Base-by-base conservation (phyloP, 2,113 vertebrate species). In the Alethe diademata region DNA sequence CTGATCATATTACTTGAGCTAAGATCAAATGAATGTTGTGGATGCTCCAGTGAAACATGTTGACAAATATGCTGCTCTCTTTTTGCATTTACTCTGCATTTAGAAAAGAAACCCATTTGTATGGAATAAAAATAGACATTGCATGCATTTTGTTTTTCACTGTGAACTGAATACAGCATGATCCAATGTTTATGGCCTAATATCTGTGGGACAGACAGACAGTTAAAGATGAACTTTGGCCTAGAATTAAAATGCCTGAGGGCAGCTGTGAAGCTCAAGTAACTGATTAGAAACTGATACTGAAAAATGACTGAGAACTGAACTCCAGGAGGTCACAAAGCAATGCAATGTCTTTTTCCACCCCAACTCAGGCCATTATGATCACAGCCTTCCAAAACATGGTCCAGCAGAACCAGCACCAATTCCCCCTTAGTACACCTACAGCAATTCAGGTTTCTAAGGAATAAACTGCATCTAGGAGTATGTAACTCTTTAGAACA, bases 221-320 rank as follows among this genome's bases (percentile, higher is more conserved):
- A 87, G 54, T 42, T 66, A 33, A 70, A 87, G 74, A 69, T 88
- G 81, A 82, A 95, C 78, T 87, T 85, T 71, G 76, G 65, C 89
- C 57, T 62, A 89, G 73, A 85, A 95, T 47, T 69, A 67, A 92
- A 95, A 95, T 66, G 88, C 43, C 74, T 88, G 45, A 13, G 56
- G 60, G 67, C 90, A 96, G 93, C 94, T 95, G 78, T 19, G 51
- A 54, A 86, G 90, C 84, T 95, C 94, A 96, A 88, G 61, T 94
- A 80, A 82, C 91, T 54, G 56, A 76, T 74, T 50, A 86, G 93
- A 94, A 95, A 96, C 67, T 28, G 85, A 95, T 93, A 88, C 89
- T 71, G 67, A 92, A 76, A 94, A 93, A 73, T 62, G 29, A 58
- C 47, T 65, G 54, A 80, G 83, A 90, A 88, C 54, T 74, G 14